Base-by-base conservation (phyloP, 2,888 invertebrate species). In the Xanthia togata region DNA sequence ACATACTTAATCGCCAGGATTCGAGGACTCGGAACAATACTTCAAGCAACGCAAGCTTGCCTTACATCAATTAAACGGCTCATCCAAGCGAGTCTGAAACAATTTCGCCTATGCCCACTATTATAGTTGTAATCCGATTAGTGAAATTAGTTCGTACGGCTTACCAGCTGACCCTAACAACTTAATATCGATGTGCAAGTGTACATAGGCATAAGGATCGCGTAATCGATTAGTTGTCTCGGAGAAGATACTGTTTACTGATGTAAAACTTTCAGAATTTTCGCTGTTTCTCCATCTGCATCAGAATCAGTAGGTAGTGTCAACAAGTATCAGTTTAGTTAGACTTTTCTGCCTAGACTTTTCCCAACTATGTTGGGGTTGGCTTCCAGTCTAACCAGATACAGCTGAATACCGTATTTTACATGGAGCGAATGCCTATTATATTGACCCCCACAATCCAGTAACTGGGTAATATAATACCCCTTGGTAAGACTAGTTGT, bases 71-170 rank as follows among this genome's bases (percentile, higher is more conserved):
- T 93, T 93, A 92, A 90, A 78, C 87, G 86, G 88, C 90, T 89
- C 91, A 91, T 87, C 90, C 90, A 73, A 89, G 89, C 93, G 90
- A 85, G 84, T 63, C 79, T 78, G 83, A 86, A 92, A 92, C 92
- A 93, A 92, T 93, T 92, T 92, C 86, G 85, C 82, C 90, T 88
- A 88, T 89, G 78, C 88, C 86, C 84, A 85, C 87, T 89, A 88
- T 93, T 91, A 93, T 93, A 93, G 91, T 92, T 92, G 89, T 93
- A 92, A 94, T 92, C 93, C 90, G 93, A 93, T 94, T 93, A 93
- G 91, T 90, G 91, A 92, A 93, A 93, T 93, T 91, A 93, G 91
- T 92, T 92, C 78, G 80, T 83, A 83, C 86, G 88, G 90, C 89
- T 91, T 87, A 84, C 80, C 76, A 80, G 41, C 87, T 89, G 90